phyloP scores from a whole-genome alignment of 2,113 vertebrate species.

The Felis chaus region DNA sequence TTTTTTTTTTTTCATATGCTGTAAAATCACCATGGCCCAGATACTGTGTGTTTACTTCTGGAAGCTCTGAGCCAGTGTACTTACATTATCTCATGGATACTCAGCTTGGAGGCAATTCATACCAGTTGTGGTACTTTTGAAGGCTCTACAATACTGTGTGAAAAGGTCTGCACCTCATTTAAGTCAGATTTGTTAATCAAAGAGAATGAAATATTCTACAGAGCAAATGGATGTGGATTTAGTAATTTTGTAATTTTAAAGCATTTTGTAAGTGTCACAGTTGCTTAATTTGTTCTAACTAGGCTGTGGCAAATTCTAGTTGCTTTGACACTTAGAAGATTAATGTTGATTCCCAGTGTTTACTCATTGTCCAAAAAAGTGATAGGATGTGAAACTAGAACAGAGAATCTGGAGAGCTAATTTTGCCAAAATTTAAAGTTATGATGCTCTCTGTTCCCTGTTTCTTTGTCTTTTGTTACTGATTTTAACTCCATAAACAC shows the following conservation, averaged over 20 bases:
- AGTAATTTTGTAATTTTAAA: constrained; percentile 80
- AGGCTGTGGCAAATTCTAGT: constrained; percentile 46
- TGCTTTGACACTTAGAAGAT: constrained; percentile 37
- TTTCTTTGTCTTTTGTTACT: constrained; percentile 2
- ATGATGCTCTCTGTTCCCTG: not conserved
- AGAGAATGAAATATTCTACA: constrained; percentile 86
- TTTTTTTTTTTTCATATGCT: constrained; percentile 7
- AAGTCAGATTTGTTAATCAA: constrained; percentile 85
- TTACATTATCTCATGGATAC: constrained; percentile 2
- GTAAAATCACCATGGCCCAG: constrained; percentile 66
- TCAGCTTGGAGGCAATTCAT: constrained; percentile 51
- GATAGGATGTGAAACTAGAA: not conserved
- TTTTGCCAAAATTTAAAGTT: constrained; percentile 15
- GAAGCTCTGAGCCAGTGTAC: constrained; percentile 47
- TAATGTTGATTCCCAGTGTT: constrained; percentile 17
- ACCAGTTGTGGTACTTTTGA: constrained; percentile 66
- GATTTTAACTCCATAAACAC: not conserved
- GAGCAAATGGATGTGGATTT: constrained; percentile 81
- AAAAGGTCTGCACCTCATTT: constrained; percentile 76
- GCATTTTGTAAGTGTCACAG: constrained; percentile 67
- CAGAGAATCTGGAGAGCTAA: not conserved
- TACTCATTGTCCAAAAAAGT: constrained; percentile 23
- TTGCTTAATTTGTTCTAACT: constrained; percentile 70
- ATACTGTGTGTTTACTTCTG: constrained; percentile 48
- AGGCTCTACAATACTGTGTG: constrained; percentile 60